Evolutionary conservation across 2,797 vertebrate species (phyloP).

Genomic region (Silurus aristotelis): DNA sequence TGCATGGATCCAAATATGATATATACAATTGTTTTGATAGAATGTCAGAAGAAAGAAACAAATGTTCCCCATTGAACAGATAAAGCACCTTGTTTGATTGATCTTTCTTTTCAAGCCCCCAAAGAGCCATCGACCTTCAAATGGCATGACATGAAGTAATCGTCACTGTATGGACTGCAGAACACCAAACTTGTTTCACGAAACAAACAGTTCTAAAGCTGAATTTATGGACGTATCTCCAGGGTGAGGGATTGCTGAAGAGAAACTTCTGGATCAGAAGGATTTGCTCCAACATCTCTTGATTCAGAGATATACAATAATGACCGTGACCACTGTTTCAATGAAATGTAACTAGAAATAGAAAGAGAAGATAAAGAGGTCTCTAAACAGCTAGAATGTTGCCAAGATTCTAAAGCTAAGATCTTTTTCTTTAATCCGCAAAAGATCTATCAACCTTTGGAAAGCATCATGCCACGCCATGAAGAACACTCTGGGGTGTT

Average conservation of each 20-base stretch:
- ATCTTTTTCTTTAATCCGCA: neutral
- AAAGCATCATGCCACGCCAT: neutral
- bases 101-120: neutral
- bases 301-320: slow-evolving; percentile 11
- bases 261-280: slow-evolving; percentile 9
- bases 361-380: neutral
- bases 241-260: neutral
- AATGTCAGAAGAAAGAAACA: neutral
- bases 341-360: slow-evolving; percentile 11
- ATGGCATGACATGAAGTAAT: neutral
- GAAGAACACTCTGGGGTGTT: slow-evolving; percentile 12
- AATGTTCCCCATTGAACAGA: neutral
- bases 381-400: neutral
- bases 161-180: neutral
- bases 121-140: neutral
- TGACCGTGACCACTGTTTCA: neutral
- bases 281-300: neutral
- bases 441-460: neutral
- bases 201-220: slow-evolving; percentile 4
- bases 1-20: neutral
- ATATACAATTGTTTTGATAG: neutral
- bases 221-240: slow-evolving; percentile 5
- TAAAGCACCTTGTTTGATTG: neutral
- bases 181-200: neutral
- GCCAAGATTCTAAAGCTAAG: neutral